Conservation (phyloP, 2,113 vertebrate genomes). For the Glaucidium brasilianum region DNA sequence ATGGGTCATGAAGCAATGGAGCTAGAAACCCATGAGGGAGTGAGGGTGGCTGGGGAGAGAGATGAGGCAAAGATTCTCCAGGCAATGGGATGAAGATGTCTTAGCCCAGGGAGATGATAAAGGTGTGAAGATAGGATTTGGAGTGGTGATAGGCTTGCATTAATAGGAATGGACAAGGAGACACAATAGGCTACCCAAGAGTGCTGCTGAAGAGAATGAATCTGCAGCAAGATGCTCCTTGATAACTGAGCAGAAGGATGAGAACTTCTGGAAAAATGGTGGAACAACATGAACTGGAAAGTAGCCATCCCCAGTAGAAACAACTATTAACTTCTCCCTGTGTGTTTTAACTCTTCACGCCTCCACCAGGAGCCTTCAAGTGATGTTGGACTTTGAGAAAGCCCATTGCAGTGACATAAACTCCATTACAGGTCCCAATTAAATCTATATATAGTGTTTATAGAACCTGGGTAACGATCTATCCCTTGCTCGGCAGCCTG, state of each 20-base stretch:
- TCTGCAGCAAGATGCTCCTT: not conserved
- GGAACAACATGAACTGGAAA: not conserved
- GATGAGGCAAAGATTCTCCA: not conserved
- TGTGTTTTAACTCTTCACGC: not conserved
- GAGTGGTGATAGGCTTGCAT: not conserved
- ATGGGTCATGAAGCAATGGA: not conserved
- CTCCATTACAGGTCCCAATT: constrained; percentile 46
- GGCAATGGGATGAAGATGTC: not conserved
- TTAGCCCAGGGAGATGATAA: not conserved
- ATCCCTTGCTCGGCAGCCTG: not conserved
- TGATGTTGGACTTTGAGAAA: not conserved
- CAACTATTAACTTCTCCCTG: not conserved
- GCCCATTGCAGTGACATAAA: not conserved
- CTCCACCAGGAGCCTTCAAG: constrained; percentile 1
- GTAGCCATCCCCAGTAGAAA: not conserved
- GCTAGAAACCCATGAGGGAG: not conserved
- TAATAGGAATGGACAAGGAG: not conserved
- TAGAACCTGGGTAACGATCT: not conserved
- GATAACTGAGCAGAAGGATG: not conserved
- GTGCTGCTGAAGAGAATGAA: not conserved
- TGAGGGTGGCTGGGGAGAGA: not conserved
- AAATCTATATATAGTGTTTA: constrained; percentile 49
- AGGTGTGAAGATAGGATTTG: not conserved
- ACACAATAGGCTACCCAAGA: not conserved
- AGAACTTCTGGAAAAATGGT: not conserved